These are phyloP conservation scores for Mesocentrotus franciscanus DNA, from an alignment of 53 echinoderm and acorn worm genomes.

Conservation along the genomic window DNA sequence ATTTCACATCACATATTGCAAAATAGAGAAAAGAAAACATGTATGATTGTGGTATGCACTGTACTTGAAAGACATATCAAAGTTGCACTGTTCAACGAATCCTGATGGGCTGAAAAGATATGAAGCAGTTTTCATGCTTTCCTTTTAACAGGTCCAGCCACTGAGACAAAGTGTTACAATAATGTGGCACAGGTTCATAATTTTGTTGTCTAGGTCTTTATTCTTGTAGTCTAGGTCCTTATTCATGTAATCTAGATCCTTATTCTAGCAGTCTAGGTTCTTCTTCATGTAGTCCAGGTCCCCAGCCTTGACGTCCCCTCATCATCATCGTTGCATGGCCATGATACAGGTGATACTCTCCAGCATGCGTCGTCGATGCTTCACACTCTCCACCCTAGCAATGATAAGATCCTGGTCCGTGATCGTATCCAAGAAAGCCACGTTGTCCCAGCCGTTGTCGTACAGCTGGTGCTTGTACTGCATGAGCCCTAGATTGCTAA, in stretches of 20 bases:
- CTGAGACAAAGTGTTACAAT: too few relatives aligned
- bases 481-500: constrained; percentile 88
- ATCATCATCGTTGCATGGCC: constrained; percentile 35
- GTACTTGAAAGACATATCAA: not conserved
- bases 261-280: not conserved
- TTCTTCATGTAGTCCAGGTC: not conserved
- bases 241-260: not conserved
- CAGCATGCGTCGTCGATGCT: constrained; percentile 84
- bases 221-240: not conserved
- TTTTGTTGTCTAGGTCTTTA: not conserved
- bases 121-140: too few relatives aligned
- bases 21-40: not conserved
- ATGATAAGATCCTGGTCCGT: constrained; percentile 78
- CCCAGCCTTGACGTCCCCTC: not conserved
- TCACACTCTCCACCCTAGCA: constrained; percentile 66
- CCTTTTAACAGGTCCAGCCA: too few relatives aligned
- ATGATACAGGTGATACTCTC: constrained; percentile 76
- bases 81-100: not conserved
- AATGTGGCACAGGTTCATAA: too few relatives aligned
- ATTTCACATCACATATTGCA: too few relatives aligned
- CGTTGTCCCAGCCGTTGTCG: constrained; percentile 93
- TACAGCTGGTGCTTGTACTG: constrained; percentile 91
- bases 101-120: not conserved
- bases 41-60: not conserved
- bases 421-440: constrained; percentile 79